Percentiles rank a stretch among this genome's conserved stretches.
phyloP scores from a whole-genome alignment of 2,888 invertebrate species.

The Eupithecia dodoneata region DNA sequence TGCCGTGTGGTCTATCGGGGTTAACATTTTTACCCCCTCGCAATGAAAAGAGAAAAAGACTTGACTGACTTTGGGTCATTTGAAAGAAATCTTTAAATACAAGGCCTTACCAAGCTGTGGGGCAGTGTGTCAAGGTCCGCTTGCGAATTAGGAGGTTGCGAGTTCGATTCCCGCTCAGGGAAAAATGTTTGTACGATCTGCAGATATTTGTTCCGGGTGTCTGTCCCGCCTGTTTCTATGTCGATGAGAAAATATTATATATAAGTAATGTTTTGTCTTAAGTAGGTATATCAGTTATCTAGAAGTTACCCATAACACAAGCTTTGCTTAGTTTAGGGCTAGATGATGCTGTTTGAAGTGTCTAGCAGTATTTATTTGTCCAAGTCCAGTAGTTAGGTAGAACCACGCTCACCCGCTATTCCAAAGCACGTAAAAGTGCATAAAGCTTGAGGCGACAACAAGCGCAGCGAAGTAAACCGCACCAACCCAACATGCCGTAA shows the following conservation, averaged over 20 bases:
- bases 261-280: too few species aligned
- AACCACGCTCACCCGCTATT: background rate
- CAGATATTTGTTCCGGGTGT: too few species aligned
- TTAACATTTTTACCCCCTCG: background rate
- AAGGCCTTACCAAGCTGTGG: background rate
- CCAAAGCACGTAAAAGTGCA: background rate
- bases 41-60: background rate
- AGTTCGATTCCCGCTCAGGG: too few species aligned
- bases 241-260: too few species aligned
- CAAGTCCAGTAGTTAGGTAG: background rate
- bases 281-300: background rate
- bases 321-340: background rate
- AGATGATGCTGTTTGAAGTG: background rate
- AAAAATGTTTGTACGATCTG: too few species aligned
- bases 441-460: background rate
- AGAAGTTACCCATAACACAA: background rate
- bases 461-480: background rate
- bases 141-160: too few species aligned
- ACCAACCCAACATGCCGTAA: conserved; percentile 8
- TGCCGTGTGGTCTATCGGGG: background rate
- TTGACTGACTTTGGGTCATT: background rate
- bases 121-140: too few species aligned
- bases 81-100: background rate
- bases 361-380: background rate
- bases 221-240: too few species aligned